A percentile compares a stretch with the other conserved stretches of the same genome.
Conservation (phyloP, 1,140 invertebrate genomes). For the Rhyacophila brunnea region DNA sequence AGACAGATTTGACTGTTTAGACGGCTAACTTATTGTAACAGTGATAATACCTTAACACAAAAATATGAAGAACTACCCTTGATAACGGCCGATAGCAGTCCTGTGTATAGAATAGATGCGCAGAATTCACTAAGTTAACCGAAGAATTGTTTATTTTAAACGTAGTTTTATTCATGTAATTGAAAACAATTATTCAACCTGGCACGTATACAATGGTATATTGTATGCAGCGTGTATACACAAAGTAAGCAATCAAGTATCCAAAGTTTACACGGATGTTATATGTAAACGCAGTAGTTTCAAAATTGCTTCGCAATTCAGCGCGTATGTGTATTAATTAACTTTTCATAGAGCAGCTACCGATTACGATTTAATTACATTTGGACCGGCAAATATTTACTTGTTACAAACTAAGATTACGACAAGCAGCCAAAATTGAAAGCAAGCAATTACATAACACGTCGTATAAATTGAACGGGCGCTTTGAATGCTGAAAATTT, state of each 20-base stretch:
- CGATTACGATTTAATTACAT: conserved; percentile 26
- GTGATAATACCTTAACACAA: too few relatives aligned
- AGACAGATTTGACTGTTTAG: too few relatives aligned
- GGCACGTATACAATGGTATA: not conserved
- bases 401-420: conserved; percentile 11
- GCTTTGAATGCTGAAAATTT: too few relatives aligned
- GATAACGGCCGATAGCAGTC: too few relatives aligned
- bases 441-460: conserved; percentile 12
- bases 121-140: too few relatives aligned
- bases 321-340: conserved; percentile 9
- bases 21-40: too few relatives aligned
- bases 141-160: too few relatives aligned
- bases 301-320: too few relatives aligned
- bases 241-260: not conserved
- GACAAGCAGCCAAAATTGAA: conserved; percentile 19
- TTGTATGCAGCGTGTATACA: not conserved
- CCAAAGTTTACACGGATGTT: not conserved
- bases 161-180: too few relatives aligned
- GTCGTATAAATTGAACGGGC: not conserved
- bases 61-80: too few relatives aligned
- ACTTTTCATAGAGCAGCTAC: not conserved
- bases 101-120: too few relatives aligned
- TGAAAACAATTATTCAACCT: not conserved
- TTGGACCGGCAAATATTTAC: conserved; percentile 26
- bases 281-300: too few relatives aligned